phyloP scores from a whole-genome alignment of 2,797 vertebrate genomes.

The Synaphobranchus kaupii region DNA sequence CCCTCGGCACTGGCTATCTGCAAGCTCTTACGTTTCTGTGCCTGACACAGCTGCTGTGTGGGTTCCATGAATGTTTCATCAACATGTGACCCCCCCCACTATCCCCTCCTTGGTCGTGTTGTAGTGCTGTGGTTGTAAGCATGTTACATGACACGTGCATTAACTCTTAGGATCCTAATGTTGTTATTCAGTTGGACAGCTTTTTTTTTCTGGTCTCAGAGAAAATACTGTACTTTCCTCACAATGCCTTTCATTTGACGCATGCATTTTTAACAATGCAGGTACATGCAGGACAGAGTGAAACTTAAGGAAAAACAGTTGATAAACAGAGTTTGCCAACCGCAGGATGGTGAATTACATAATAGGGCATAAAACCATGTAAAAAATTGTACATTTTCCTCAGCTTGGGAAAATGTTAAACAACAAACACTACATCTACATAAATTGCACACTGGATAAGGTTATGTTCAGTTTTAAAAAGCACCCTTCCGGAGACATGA shows the following conservation, averaged over 20 bases:
- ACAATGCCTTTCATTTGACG: constrained; percentile 8
- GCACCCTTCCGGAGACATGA: neutral
- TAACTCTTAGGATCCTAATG: constrained; percentile 34
- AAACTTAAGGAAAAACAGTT: neutral
- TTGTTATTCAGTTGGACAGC: constrained; percentile 42
- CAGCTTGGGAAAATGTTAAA: neutral
- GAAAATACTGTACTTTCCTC: constrained; percentile 27
- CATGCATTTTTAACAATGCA: neutral
- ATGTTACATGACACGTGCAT: constrained; percentile 28
- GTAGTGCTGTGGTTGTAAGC: constrained; percentile 41
- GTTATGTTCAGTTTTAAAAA: too few species aligned
- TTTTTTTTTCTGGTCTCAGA: constrained; percentile 2
- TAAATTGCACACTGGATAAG: too few species aligned
- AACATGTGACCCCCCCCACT: constrained; percentile 61
- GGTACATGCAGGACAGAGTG: neutral
- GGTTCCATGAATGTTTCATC: constrained; percentile 56
- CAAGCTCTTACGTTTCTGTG: neutral
- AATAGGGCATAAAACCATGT: neutral
- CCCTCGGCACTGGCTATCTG: neutral
- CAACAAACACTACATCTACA: too few species aligned
- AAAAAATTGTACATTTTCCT: neutral
- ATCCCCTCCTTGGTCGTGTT: constrained; percentile 43
- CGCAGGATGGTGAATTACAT: neutral
- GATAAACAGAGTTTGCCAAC: neutral
- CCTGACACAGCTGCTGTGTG: constrained; percentile 26